Evolutionary conservation across 2,797 vertebrate species (phyloP).

Genomic region (Acanthurus leucopareius): DNA sequence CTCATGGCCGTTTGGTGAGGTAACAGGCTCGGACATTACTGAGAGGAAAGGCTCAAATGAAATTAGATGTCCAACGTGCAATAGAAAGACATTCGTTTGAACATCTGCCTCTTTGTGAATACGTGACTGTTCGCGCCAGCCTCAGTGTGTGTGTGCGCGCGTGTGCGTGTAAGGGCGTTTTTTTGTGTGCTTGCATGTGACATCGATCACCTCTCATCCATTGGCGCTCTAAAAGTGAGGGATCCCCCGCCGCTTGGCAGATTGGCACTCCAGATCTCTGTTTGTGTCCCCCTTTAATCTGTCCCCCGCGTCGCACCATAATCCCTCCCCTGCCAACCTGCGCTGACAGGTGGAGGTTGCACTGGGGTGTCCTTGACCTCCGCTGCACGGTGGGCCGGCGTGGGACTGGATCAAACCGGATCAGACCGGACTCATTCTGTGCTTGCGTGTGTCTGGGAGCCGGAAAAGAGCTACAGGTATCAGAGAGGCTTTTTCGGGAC

Average conservation of each 20-base stretch:
- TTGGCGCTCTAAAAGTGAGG: constrained; percentile 24
- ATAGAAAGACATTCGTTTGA: constrained; percentile 27
- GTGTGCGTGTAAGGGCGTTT: background rate
- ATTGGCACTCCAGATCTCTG: constrained; percentile 76
- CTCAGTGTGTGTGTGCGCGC: background rate
- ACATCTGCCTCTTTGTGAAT: constrained; percentile 27
- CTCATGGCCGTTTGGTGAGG: constrained; percentile 51
- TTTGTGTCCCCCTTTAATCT: constrained; percentile 75
- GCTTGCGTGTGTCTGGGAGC: constrained; percentile 25
- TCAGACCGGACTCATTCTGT: constrained; percentile 57
- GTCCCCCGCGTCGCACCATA: constrained; percentile 57
- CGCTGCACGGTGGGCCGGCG: constrained; percentile 34
- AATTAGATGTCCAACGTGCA: constrained; percentile 28
- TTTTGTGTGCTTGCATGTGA: background rate
- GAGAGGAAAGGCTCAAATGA: constrained; percentile 40
- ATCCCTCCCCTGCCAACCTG: constrained; percentile 73
- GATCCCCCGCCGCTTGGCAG: constrained; percentile 64
- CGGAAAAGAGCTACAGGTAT: constrained; percentile 52
- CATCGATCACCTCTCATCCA: constrained; percentile 49
- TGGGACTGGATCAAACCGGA: constrained; percentile 75
- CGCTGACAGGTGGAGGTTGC: constrained; percentile 73
- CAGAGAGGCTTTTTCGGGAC: constrained; percentile 34
- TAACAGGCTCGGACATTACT: constrained; percentile 40
- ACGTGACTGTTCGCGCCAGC: constrained; percentile 6
- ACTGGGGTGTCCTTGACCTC: constrained; percentile 75